Conservation (phyloP, 2,888 invertebrate genomes). For the Sminthurinus aureus region DNA sequence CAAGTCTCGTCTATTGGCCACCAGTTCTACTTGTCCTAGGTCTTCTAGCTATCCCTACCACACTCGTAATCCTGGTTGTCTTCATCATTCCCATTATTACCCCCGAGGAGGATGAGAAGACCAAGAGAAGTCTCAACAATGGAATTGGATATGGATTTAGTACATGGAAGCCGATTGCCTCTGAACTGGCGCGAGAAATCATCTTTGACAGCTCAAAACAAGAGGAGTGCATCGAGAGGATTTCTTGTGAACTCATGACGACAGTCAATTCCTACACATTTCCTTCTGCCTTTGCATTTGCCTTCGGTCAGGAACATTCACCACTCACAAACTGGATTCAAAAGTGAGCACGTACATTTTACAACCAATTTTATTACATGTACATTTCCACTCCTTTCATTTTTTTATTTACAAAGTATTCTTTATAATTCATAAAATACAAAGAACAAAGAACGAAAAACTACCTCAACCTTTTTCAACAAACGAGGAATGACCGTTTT, state of each 20-base stretch:
- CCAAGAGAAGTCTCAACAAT: not conserved
- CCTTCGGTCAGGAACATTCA: not conserved
- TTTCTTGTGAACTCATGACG: constrained; percentile 17
- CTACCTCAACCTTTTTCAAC: too few relatives aligned
- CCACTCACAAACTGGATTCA: constrained; percentile 21
- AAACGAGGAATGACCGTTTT: too few relatives aligned
- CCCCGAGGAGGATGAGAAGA: constrained; percentile 31
- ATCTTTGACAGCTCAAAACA: not conserved
- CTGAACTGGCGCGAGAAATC: constrained; percentile 1
- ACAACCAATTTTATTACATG: not conserved
- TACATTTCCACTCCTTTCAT: not conserved
- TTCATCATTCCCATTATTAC: constrained; percentile 49
- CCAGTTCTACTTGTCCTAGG: constrained; percentile 48
- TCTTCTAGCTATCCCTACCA: constrained; percentile 46
- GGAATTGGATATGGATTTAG: too few relatives aligned
- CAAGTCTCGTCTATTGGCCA: constrained; percentile 49
- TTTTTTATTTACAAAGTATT: not conserved
- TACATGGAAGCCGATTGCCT: not conserved
- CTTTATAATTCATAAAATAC: too few relatives aligned
- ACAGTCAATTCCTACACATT: too few relatives aligned
- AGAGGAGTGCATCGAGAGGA: constrained; percentile 14
- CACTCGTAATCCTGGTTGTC: constrained; percentile 48
- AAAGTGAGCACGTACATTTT: not conserved
- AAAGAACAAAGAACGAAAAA: too few relatives aligned
- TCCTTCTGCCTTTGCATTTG: too few relatives aligned